These are phyloP conservation scores for Cephus rjabovi DNA, from an alignment of 2,888 invertebrate species.

Conservation along the genomic window DNA sequence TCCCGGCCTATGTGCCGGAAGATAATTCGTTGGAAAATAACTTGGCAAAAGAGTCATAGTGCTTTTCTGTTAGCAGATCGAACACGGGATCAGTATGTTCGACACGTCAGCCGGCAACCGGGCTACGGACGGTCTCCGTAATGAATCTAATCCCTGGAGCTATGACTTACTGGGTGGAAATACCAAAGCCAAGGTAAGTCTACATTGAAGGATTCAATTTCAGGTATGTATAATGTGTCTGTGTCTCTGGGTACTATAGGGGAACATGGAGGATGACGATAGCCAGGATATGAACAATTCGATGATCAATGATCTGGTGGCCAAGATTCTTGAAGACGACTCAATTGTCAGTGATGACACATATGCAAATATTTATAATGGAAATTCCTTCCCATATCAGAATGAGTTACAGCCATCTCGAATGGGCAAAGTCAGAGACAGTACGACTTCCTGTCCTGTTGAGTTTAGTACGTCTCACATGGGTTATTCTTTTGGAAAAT, in stretches of 20 bases:
- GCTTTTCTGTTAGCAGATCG: slow-evolving; percentile 33
- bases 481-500: slow-evolving; percentile 35
- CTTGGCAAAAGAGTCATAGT: background rate
- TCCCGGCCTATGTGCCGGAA: background rate
- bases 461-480: slow-evolving; percentile 30
- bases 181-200: slow-evolving; percentile 44
- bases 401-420: slow-evolving; percentile 10
- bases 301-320: slow-evolving; percentile 75
- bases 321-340: slow-evolving; percentile 75
- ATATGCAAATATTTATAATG: slow-evolving; percentile 50
- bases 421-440: slow-evolving; percentile 32
- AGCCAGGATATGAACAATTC: slow-evolving; percentile 68
- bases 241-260: slow-evolving; percentile 32
- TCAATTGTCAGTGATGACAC: slow-evolving; percentile 55
- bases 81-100: slow-evolving; percentile 56
- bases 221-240: background rate
- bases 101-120: slow-evolving; percentile 54
- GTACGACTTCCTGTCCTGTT: slow-evolving; percentile 23
- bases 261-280: slow-evolving; percentile 59
- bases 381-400: slow-evolving; percentile 29
- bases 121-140: slow-evolving; percentile 46
- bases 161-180: slow-evolving; percentile 52
- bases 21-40: background rate
- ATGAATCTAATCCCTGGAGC: slow-evolving; percentile 59
- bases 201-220: background rate